Evolutionary conservation across 2,888 invertebrate genomes (phyloP), one percentile per base, ranked within the genome.

Genomic region (Pecten maximus): DNA sequence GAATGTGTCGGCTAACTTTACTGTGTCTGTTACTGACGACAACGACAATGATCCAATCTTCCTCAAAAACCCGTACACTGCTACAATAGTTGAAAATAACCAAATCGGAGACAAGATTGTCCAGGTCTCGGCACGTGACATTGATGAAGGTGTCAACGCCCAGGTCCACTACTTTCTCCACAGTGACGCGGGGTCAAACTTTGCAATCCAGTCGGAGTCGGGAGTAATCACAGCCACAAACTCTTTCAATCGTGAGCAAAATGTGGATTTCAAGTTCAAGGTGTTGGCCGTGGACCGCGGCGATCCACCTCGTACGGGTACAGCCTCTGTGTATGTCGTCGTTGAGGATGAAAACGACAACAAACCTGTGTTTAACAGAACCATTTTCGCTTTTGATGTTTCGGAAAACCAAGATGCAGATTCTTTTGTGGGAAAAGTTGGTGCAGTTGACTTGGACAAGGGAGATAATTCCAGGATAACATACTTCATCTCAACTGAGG

Each of bases 41-140:
- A 99, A 99, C 97, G 99, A 99, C 97, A 99, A 99, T 96, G 98
- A 98, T 96, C 99, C 99, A 0, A 97, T 98, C 88, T 99, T 99
- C 96, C 98, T 91, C 6, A 88, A 92, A 54, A 28, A 39, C 4
- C 23, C 91, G 0, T 95, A 95, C 88, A 89, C 92, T 23, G 94
- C 94, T 19, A 92, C 88, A 28, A 88, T 95, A 0, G 88, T 87
- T n/a, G 96, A 96, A 92, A 94, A 95, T 88, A 94, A 94, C 40
- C 88, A 90, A 39, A 90, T 92, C 23, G 93, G 93, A 48, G 92
- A 93, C n/a, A 89, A 98, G 10, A 98, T 99, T 2, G 98, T 98
- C 4, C 98, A 98, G 93, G 98, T 99, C 6, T 97, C 98, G 48
- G 99, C 99, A 0, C 98, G 98, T 92, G 99, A 99, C 97, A 98